These are phyloP conservation scores for Acanthurus lineatus DNA, from an alignment of 2,797 vertebrate species.

Conservation along the genomic window DNA sequence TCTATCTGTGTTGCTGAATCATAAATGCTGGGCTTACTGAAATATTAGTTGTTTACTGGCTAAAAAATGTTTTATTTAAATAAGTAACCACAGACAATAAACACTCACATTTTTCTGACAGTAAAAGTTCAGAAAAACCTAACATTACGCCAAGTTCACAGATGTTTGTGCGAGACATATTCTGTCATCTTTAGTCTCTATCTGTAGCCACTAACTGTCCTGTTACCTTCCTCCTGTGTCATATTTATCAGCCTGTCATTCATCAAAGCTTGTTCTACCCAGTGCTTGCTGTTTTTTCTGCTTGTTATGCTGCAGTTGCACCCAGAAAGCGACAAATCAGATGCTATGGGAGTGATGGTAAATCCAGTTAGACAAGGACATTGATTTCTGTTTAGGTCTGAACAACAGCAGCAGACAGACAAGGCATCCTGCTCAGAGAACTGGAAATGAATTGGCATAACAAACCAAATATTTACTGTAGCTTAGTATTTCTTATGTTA, in stretches of 20 bases:
- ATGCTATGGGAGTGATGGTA: conserved; percentile 38
- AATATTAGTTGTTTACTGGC: background rate
- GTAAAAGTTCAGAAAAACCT: background rate
- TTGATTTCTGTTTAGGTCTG: conserved; percentile 54
- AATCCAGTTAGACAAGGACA: conserved; percentile 56
- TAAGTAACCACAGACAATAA: background rate
- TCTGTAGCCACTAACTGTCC: background rate
- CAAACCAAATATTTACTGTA: conserved; percentile 14
- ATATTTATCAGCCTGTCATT: conserved; percentile 26
- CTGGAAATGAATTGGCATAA: conserved; percentile 9
- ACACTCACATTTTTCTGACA: background rate
- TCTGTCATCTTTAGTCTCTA: too few relatives aligned
- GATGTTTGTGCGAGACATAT: background rate
- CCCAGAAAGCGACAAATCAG: conserved; percentile 40
- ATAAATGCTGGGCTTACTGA: background rate
- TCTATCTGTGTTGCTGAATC: background rate
- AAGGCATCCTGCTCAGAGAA: conserved; percentile 8
- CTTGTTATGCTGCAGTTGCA: conserved; percentile 39
- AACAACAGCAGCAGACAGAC: conserved; percentile 43
- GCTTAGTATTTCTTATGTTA: background rate
- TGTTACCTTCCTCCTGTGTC: background rate
- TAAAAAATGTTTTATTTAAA: background rate
- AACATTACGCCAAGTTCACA: background rate
- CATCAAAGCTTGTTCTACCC: conserved; percentile 25
- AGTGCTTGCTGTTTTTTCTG: conserved; percentile 17